phyloP scores from a whole-genome alignment of 2,113 vertebrate species.

The Brienomyrus longianalis region DNA sequence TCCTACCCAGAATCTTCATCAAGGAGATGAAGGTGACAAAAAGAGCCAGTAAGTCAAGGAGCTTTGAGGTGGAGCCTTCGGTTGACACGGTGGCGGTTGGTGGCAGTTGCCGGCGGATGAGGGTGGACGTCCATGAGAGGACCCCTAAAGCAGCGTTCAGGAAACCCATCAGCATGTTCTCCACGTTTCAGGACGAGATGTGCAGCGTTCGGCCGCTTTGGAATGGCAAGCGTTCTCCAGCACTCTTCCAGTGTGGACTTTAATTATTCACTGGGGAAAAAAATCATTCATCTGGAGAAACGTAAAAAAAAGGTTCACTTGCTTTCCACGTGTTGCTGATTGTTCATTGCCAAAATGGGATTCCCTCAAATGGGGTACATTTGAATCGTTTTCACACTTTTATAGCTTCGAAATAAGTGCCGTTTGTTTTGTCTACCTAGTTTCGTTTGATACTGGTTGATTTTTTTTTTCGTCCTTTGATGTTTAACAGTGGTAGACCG shows the following conservation, averaged over 20 bases:
- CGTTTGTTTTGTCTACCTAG: neutral
- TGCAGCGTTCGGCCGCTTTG: neutral
- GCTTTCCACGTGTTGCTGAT: neutral
- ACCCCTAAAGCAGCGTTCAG: neutral
- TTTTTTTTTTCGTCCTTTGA: neutral
- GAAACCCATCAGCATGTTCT: neutral
- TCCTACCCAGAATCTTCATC: neutral
- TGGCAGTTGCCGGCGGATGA: too few relatives aligned
- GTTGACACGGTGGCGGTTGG: neutral
- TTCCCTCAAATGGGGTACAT: neutral
- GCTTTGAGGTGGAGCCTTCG: neutral
- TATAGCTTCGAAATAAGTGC: neutral
- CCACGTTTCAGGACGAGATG: neutral
- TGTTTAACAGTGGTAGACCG: neutral
- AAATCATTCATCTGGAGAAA: neutral
- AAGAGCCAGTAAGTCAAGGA: constrained; percentile 2
- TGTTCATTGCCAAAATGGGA: neutral
- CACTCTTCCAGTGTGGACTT: neutral
- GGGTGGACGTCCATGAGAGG: neutral
- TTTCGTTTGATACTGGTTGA: neutral
- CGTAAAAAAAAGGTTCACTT: neutral
- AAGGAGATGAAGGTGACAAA: neutral
- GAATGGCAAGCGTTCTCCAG: neutral
- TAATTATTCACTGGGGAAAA: neutral
- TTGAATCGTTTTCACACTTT: neutral